phyloP scores from a whole-genome alignment of 2,113 vertebrate species.

The Callaeas wilsoni region DNA sequence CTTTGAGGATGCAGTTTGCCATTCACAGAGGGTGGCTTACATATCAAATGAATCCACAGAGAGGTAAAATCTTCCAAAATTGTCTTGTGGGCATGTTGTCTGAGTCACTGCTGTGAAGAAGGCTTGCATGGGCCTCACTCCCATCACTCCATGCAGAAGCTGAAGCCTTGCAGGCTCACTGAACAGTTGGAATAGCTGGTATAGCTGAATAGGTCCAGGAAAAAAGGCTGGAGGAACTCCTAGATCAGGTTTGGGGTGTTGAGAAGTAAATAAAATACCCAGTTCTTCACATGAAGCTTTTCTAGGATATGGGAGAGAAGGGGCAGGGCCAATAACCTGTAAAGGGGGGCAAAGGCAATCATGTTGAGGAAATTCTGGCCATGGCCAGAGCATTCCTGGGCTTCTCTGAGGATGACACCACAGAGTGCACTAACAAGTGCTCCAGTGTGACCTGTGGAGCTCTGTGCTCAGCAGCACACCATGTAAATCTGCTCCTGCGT shows the following conservation, averaged over 20 bases:
- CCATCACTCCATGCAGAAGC: neutral
- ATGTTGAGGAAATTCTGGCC: neutral
- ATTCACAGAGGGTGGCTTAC: neutral
- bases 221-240: neutral
- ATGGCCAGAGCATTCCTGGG: neutral
- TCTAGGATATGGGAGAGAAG: neutral
- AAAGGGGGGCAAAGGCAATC: fast-evolving
- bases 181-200: neutral
- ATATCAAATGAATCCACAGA: too few species aligned
- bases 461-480: neutral
- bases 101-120: neutral
- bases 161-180: neutral
- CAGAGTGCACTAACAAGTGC: neutral
- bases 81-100: fast-evolving
- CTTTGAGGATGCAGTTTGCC: neutral
- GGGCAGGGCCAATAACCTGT: neutral
- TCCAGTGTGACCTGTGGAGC: too few species aligned
- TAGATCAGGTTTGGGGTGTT: neutral
- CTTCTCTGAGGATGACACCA: neutral
- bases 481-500: neutral
- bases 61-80: neutral
- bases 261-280: neutral
- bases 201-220: neutral
- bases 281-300: neutral
- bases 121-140: neutral